Evolutionary conservation across 2,888 invertebrate species (phyloP), one percentile per base, ranked within the genome.

Genomic region (Atrina japonica): DNA sequence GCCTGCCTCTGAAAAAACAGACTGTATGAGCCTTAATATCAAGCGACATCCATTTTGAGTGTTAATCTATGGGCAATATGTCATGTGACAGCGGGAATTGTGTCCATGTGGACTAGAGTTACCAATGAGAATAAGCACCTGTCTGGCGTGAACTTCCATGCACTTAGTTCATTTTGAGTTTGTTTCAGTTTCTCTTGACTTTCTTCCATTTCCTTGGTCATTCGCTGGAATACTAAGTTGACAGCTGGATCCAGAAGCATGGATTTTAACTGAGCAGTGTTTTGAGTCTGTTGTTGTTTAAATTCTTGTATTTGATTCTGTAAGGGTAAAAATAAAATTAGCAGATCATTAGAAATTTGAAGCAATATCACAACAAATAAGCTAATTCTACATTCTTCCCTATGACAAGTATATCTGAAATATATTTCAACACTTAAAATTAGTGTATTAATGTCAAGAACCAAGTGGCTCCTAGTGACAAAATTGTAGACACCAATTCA

Each of bases 121-220:
- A 61, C 61, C 61, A 29, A 61, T 47, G 61, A 43, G 40, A 56
- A 56, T 61, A 61, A 49, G 85, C 89, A 94, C 94, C 94, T 98
- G 91, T 99, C 99, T n/a, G 98, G 97, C 16, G 98, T 98, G 91
- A 99, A 99, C 92, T 99, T 99, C 98, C 98, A 99, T 2, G 99
- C 98, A 66, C 96, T 96, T 53, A 99, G 93, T 92, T 99, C 99
- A 91, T 97, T 97, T 91, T 98, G 98, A 21, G 97, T 97, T 91
- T 98, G 98, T 90, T 98, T 98, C 80, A 98, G 93, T 89, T 96
- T 95, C 64, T 96, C 95, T 90, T 96, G 96, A 23, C 96, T 96
- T 60, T 95, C 94, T 70, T 96, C 95, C 76, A 98, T 92, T 91
- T 99, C 98, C 90, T 95, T 95, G 85, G 96, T 95, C 88, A 99